phyloP scores from a whole-genome alignment of 2,888 invertebrate species.

The Ornithoptera priamus region DNA sequence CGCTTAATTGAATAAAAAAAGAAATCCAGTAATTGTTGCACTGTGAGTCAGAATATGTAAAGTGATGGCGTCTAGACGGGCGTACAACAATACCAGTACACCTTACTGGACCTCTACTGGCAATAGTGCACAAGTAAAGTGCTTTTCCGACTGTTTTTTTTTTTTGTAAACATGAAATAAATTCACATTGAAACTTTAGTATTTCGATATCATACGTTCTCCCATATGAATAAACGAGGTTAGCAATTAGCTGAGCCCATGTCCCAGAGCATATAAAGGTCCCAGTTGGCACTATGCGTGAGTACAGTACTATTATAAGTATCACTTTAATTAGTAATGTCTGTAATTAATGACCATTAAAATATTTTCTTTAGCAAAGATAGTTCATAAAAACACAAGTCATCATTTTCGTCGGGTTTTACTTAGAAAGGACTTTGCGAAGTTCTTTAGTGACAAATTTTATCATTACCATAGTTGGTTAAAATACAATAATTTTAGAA shows the following conservation, averaged over 20 bases:
- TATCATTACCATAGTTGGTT: not conserved
- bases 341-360: conserved; percentile 3
- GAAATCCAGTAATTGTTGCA: too few species aligned
- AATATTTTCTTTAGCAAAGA: not conserved
- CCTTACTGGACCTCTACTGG: not conserved
- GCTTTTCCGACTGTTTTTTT: too few species aligned
- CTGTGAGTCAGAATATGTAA: too few species aligned
- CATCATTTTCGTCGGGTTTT: not conserved
- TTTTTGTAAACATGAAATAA: not conserved
- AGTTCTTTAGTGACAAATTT: not conserved
- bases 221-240: not conserved
- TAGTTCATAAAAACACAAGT: not conserved
- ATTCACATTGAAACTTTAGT: not conserved
- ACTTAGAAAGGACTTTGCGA: not conserved
- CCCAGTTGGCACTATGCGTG: not conserved
- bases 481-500: not conserved
- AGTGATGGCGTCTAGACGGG: too few species aligned
- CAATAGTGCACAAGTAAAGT: too few species aligned
- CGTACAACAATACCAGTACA: too few species aligned
- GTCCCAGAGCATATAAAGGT: not conserved
- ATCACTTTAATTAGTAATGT: conserved; percentile 1
- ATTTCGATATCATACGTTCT: not conserved
- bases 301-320: not conserved
- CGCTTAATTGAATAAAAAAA: too few species aligned
- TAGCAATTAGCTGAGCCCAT: not conserved